Base-by-base conservation (phyloP, 2,113 vertebrate genomes). In the Megaceryle maxima region DNA sequence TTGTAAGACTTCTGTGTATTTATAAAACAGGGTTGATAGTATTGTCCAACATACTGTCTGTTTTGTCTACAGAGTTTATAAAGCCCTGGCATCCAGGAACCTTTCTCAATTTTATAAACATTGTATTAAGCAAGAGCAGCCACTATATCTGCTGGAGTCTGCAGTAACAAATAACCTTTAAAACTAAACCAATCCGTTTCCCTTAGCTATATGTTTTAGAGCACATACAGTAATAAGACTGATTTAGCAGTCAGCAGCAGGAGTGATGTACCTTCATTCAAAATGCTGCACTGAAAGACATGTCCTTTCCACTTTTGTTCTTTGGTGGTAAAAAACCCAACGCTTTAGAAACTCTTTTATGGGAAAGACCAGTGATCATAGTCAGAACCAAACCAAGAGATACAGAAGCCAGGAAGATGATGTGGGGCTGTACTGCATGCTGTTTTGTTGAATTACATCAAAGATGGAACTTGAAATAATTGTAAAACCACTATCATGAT, bases 401-500 rank as follows among this genome's bases (percentile, higher is more conserved):
- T 62, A 79, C 86, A 94, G 93, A 83, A 97, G 85, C 95, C 93
- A 91, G 88, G 94, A 88, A 92, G 88, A 89, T 95, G 91, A 91
- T n/a, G 8, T 13, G 77, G 67, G 75, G 86, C 78, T 96, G 70
- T 35, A 59, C 77, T 78, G 64, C 74, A 64, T 74, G 44, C 55
- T 51, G 18, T 77, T 91, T 74, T 62, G 92, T 92, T 97, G 96
- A 97, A 95, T 95, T 88, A 89, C 26, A 67, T 83, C 81, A 85
- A 86, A 94, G 85, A 94, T 62, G 64, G 94, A 90, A 91, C 64
- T 95, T 92, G 92, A 96, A 98, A 94, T 94, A 91, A 92, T 69
- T 94, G 85, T 96, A 92, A 98, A 98, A 78, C 76, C 76, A 86
- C 88, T 95, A 92, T 84, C 88, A 94, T 80, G 96, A 97, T 96